Conservation (phyloP, 2,797 vertebrate species). For the Lindbergichthys nudifrons region DNA sequence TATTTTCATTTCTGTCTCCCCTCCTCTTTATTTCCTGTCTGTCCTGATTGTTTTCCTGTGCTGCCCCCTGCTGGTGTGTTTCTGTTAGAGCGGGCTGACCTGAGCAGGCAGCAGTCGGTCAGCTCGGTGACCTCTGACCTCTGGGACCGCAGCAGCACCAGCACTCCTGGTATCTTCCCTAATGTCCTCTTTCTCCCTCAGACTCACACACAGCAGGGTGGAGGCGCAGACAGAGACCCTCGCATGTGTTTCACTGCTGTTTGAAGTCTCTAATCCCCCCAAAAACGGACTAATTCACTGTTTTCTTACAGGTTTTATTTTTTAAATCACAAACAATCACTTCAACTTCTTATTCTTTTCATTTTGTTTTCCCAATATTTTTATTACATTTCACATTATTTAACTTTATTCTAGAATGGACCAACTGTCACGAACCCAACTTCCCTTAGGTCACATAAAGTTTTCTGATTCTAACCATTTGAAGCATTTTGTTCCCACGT, state of each 20-base stretch:
- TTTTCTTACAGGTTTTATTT: not conserved
- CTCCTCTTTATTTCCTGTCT: no score
- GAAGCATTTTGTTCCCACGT: no score
- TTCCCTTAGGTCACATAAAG: no score
- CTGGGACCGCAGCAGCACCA: conserved; percentile 79
- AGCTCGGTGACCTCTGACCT: conserved; percentile 82
- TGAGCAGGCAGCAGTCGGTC: conserved; percentile 72
- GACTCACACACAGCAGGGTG: not conserved
- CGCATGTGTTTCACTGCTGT: not conserved
- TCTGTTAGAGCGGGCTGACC: conserved; percentile 66
- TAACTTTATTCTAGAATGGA: no score
- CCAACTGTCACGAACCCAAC: no score
- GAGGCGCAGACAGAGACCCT: not conserved
- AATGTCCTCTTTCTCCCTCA: not conserved
- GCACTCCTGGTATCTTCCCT: conserved; percentile 63
- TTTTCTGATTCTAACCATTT: no score
- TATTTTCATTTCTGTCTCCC: no score
- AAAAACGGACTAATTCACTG: not conserved
- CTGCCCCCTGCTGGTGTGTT: conserved; percentile 50
- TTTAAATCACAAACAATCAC: no score
- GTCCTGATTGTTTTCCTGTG: not conserved
- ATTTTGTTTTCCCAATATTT: no score
- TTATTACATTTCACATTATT: no score
- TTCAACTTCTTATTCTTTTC: no score
- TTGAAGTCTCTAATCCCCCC: not conserved